Evolutionary conservation across 2,888 invertebrate genomes (phyloP).

Genomic region (Lithosia quadra): DNA sequence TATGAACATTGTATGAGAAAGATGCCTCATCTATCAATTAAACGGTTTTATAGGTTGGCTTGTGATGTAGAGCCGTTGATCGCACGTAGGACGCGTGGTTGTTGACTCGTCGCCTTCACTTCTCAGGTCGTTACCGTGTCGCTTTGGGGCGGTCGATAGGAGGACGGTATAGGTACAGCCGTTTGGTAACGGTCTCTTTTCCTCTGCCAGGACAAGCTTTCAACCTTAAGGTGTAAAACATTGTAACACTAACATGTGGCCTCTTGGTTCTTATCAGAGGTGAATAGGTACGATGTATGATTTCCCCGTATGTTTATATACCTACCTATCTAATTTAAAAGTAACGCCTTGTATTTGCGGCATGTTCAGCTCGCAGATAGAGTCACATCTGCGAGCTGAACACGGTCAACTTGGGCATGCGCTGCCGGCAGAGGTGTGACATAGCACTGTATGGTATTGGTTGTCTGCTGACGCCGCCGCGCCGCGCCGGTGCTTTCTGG

Average conservation of each 20-base stretch:
- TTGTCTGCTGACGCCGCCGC: too few species aligned
- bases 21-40: slow-evolving; percentile 1
- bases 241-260: neutral
- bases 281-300: slow-evolving; percentile 3
- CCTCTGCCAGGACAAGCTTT: neutral
- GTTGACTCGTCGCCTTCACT: slow-evolving; percentile 43
- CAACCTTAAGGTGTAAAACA: neutral
- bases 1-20: slow-evolving; percentile 1
- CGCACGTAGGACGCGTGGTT: slow-evolving; percentile 47
- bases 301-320: slow-evolving; percentile 10
- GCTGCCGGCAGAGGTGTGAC: slow-evolving; percentile 18
- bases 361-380: slow-evolving; percentile 20
- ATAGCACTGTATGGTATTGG: slow-evolving; percentile 8
- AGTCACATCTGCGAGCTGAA: slow-evolving; percentile 20
- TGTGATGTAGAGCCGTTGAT: slow-evolving; percentile 8
- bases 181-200: slow-evolving; percentile 5
- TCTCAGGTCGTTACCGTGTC: slow-evolving; percentile 25
- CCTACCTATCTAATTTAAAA: too few species aligned
- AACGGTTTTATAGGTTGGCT: slow-evolving; percentile 9
- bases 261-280: slow-evolving; percentile 10
- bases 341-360: slow-evolving; percentile 10
- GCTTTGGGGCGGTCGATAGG: slow-evolving; percentile 17
- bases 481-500: slow-evolving; percentile 21
- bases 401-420: too few species aligned
- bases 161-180: neutral